A percentile compares a stretch with the other conserved stretches of the same genome.
Conservation (phyloP, 2,888 invertebrate species). For the Melanchra persicariae region DNA sequence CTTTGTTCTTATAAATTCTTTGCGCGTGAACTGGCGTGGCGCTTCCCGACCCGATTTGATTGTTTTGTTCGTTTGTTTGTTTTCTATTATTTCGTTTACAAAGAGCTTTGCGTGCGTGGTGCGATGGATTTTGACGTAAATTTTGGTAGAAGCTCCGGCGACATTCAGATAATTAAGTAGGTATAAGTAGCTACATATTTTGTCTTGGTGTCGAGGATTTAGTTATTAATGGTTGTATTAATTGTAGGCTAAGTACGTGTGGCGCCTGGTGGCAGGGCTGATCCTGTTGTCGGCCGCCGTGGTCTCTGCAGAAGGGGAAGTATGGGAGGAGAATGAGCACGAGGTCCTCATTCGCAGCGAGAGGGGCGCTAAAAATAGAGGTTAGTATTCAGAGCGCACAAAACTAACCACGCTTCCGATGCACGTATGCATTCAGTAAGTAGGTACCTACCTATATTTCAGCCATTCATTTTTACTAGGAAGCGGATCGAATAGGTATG, state of each 20-base stretch:
- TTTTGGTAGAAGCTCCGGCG: constrained; percentile 35
- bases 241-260: constrained; percentile 79
- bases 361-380: constrained; percentile 94
- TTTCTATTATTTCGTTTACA: constrained; percentile 6
- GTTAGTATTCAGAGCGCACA: constrained; percentile 79
- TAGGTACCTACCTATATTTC: too few species aligned
- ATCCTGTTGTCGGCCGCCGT: constrained; percentile 88
- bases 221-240: constrained; percentile 26
- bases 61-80: constrained; percentile 23
- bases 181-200: not conserved
- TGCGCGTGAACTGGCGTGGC: constrained; percentile 13
- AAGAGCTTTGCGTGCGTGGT: constrained; percentile 41
- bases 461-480: constrained; percentile 8
- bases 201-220: not conserved
- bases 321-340: constrained; percentile 95
- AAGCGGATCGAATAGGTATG: not conserved
- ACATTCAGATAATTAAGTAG: not conserved
- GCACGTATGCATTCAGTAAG: constrained; percentile 36
- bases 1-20: constrained; percentile 54
- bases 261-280: constrained; percentile 87
- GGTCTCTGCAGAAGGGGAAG: constrained; percentile 92
- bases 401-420: constrained; percentile 53
- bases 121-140: constrained; percentile 41
- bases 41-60: not conserved
- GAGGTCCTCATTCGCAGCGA: constrained; percentile 95